Evolutionary conservation across 2,113 vertebrate genomes (phyloP).

Genomic region (Gymnobelideus leadbeateri): DNA sequence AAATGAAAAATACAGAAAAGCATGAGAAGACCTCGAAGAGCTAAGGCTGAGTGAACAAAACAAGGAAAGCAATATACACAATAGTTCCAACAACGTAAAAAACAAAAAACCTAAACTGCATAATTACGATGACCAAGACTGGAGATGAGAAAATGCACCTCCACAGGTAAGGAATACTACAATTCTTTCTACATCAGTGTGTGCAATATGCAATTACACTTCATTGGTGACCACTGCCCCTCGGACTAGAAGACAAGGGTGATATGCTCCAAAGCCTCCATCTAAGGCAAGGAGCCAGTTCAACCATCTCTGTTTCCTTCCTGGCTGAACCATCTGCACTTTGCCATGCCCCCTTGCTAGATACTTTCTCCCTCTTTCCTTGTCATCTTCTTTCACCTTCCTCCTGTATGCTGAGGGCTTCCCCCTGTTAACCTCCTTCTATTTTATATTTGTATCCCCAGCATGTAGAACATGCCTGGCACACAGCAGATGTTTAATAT

Average conservation of each 20-base stretch:
- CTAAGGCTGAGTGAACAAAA: not conserved
- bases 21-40: conserved; percentile 4
- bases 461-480: no score
- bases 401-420: not conserved
- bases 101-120: not conserved
- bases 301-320: no score
- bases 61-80: not conserved
- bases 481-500: no score
- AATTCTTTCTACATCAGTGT: no score
- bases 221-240: not conserved
- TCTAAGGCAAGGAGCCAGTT: no score
- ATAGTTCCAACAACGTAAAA: not conserved
- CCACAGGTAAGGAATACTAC: no score
- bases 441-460: no score
- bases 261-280: no score
- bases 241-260: not conserved
- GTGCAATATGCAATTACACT: not conserved
- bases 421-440: not conserved
- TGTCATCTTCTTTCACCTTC: not conserved
- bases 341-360: not conserved
- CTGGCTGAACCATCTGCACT: not conserved
- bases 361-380: not conserved
- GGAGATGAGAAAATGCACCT: no score
- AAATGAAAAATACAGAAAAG: conserved; percentile 3
- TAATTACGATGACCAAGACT: not conserved